These are phyloP conservation scores for Rutilus rutilus DNA, from an alignment of 2,113 vertebrate species.

Conservation along the genomic window DNA sequence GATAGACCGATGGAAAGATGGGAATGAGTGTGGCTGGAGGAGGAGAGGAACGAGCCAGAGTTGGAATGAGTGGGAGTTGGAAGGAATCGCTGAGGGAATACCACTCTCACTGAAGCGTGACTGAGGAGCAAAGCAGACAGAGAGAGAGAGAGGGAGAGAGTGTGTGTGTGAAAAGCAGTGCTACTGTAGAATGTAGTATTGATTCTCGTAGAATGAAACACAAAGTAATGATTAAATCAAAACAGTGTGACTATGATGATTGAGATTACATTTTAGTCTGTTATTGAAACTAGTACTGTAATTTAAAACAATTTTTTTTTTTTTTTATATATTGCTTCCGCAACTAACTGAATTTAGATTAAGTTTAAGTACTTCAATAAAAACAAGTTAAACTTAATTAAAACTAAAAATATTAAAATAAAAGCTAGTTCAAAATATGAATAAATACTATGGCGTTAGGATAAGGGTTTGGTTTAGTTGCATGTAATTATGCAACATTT, in stretches of 20 bases:
- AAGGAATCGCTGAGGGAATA: slow-evolving; percentile 33
- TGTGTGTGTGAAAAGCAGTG: slow-evolving; percentile 8
- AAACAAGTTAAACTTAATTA: too few species aligned
- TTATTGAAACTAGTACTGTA: not conserved
- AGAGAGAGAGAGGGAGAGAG: slow-evolving; percentile 17
- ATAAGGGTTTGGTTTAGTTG: too few species aligned
- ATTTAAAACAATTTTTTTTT: too few species aligned
- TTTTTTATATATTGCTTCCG: too few species aligned
- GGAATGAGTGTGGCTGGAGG: slow-evolving; percentile 6
- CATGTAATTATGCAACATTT: too few species aligned
- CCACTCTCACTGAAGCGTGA: slow-evolving; percentile 42
- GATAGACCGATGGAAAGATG: not conserved
- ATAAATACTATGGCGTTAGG: too few species aligned
- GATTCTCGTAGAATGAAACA: not conserved
- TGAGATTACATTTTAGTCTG: not conserved
- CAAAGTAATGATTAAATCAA: not conserved
- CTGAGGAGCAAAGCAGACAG: slow-evolving; percentile 38
- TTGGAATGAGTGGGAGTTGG: slow-evolving; percentile 27
- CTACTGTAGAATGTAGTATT: slow-evolving; percentile 55
- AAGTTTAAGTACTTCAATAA: too few species aligned
- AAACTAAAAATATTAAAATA: too few species aligned
- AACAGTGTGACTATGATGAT: not conserved
- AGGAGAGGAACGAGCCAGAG: not conserved
- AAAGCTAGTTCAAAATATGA: too few species aligned
- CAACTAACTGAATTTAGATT: too few species aligned